Percentiles rank a stretch among this genome's conserved stretches.
Conservation (phyloP, 2,113 vertebrate genomes). For the Picathartes gymnocephalus region DNA sequence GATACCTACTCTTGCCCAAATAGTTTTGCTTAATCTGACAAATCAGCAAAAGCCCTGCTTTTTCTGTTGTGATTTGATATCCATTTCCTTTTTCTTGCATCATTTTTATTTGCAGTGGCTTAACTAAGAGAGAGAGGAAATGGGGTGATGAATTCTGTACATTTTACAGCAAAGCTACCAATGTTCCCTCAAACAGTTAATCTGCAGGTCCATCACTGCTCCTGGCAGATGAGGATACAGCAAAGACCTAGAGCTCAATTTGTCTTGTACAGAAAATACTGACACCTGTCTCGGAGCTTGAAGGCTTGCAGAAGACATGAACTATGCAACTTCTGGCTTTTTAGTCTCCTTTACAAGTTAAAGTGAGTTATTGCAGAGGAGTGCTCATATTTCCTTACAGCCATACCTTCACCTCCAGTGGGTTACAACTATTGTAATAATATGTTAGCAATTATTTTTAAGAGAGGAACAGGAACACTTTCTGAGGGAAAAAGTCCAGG, state of each 20-base stretch:
- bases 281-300: rapidly evolving
- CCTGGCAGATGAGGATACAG: background rate
- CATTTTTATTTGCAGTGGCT: background rate
- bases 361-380: background rate
- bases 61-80: background rate
- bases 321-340: background rate
- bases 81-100: background rate
- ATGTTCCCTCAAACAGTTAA: background rate
- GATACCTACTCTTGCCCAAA: background rate
- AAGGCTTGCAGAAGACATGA: background rate
- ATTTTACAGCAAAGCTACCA: background rate
- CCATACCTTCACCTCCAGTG: background rate
- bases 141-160: background rate
- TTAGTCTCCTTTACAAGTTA: background rate
- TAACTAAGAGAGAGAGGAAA: background rate
- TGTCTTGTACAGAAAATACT: background rate
- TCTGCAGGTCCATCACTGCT: background rate
- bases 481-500: background rate
- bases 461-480: background rate
- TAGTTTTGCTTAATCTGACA: background rate
- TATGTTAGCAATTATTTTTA: background rate
- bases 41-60: background rate
- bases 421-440: background rate
- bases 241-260: background rate
- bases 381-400: background rate